Evolutionary conservation across 2,888 invertebrate species (phyloP), one percentile per base, ranked within the genome.

Genomic region (Adelognathus sp.): DNA sequence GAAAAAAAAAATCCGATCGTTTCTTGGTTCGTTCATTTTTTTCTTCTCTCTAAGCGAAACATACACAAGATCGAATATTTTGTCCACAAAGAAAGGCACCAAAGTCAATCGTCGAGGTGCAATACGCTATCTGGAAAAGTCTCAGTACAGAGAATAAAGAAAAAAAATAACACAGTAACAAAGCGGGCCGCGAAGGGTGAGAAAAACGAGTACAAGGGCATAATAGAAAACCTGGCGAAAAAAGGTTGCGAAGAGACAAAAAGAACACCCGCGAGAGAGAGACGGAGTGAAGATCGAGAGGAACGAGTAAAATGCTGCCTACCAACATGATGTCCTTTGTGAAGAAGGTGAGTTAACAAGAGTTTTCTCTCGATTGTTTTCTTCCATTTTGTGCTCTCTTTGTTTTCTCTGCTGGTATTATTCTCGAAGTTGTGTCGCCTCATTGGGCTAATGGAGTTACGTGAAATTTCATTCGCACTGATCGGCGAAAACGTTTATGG

Each of bases 251-350:
- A 61, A 27, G 31, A 14, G 31, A 27, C 29, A 67, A 70, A 58
- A 64, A 58, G 33, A 50, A 78, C 50, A 29, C n/a, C 14, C 16
- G 24, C 24, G 16, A 50, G 46, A 7, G n/a, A 9, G 29, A 18
- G 18, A 16, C 21, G 14, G 29, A 44, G 54, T 0, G 16, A 21
- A 11, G n/a, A n/a, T n/a, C n/a, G n/a, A 60, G 50, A 69, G 21
- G 27, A 61, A 63, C 9, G 64, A 70, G 66, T 93, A 94, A 93
- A 93, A 97, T 97, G 97, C 94, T 97, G 94, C 97, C 97, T 83
- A 96, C 96, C 86, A 97, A 97, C 92, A 96, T 97, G 89, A 96
- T 97, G 95, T 97, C 97, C 87, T 97, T 97, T 92, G 96, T 97
- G 96, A 97, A 97, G 92, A 97, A 97, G 96, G 97, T 97, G 91